phyloP scores from a whole-genome alignment of 1,140 invertebrate species.

The Neotoxoptera formosana region DNA sequence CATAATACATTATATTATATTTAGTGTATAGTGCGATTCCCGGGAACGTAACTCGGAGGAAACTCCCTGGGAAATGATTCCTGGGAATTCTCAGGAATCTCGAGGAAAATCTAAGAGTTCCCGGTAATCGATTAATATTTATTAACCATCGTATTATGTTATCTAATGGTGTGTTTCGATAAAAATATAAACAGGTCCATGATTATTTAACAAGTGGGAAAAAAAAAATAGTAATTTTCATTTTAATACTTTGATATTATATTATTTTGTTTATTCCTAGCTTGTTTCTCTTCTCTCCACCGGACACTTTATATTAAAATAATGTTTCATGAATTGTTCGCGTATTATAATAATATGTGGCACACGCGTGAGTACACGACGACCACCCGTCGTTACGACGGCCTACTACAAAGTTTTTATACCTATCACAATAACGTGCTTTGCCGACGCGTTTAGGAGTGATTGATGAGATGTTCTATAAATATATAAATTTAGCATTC shows the following conservation, averaged over 20 bases:
- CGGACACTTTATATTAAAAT: background rate
- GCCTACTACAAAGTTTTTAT: background rate
- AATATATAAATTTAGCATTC: background rate
- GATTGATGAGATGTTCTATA: background rate
- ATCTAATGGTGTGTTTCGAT: background rate
- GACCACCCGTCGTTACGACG: background rate
- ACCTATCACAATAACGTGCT: background rate
- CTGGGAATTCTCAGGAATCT: too few relatives aligned
- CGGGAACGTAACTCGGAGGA: too few relatives aligned
- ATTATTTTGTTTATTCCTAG: too few relatives aligned
- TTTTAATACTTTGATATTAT: too few relatives aligned
- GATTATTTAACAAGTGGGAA: background rate
- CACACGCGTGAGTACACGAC: background rate
- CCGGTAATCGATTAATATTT: background rate
- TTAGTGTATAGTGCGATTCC: background rate
- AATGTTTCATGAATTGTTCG: background rate
- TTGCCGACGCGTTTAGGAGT: background rate
- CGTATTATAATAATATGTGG: background rate
- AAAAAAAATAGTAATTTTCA: background rate
- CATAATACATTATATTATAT: background rate
- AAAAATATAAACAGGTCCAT: background rate
- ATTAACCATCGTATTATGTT: background rate
- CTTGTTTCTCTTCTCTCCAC: background rate
- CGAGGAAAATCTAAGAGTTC: too few relatives aligned
- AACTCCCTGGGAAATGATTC: background rate